Evolutionary conservation across 2,888 invertebrate species (phyloP).

Genomic region (Cheilosia scutellata): DNA sequence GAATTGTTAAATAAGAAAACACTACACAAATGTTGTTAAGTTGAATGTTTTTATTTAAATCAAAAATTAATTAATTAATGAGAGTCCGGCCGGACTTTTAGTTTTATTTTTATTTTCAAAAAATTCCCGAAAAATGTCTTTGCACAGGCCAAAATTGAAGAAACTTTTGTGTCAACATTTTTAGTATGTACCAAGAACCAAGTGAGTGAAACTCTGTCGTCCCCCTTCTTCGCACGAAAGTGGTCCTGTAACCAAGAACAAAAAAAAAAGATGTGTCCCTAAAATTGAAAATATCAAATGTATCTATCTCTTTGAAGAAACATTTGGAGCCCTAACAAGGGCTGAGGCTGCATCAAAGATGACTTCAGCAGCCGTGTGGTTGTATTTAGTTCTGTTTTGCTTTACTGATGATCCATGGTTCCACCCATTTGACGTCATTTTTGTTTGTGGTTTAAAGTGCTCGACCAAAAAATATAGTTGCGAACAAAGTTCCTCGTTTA

Average conservation of each 20-base stretch:
- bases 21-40: no score
- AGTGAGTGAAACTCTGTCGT: no score
- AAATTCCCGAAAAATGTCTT: no score
- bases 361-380: slow-evolving; percentile 47
- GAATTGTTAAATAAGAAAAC: no score
- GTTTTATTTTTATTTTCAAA: no score
- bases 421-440: slow-evolving; percentile 21
- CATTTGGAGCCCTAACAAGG: slow-evolving; percentile 83
- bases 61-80: no score
- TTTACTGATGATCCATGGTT: slow-evolving; percentile 39
- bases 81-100: no score
- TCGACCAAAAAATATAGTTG: slow-evolving; percentile 16
- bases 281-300: neutral
- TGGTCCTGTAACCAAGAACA: neutral
- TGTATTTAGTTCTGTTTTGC: slow-evolving; percentile 31
- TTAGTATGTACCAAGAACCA: no score
- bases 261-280: neutral
- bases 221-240: no score
- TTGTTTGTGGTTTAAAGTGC: slow-evolving; percentile 13
- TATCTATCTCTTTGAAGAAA: slow-evolving; percentile 79
- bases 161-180: no score
- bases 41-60: no score
- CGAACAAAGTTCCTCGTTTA: slow-evolving; percentile 20
- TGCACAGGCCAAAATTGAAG: no score
- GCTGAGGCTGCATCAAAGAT: slow-evolving; percentile 77